Conservation (phyloP, 2,888 invertebrate species). For the Agrenia bidenticulata region DNA sequence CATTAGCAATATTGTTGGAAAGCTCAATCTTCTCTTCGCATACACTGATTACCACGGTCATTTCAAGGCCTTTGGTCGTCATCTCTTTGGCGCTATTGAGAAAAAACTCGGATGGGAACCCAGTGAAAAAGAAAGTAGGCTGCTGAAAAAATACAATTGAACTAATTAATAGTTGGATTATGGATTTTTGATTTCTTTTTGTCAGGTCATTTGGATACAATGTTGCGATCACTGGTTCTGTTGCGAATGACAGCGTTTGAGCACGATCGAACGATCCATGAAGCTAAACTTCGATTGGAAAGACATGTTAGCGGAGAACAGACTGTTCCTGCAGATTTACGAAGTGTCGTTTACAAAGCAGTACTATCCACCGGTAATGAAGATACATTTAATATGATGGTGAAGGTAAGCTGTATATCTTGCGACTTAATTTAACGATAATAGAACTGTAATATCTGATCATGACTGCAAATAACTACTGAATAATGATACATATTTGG, state of each 20-base stretch:
- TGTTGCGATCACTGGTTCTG: conserved; percentile 81
- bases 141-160: conserved; percentile 3
- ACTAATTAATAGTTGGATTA: neutral
- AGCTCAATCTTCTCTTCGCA: conserved; percentile 72
- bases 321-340: conserved; percentile 78
- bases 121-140: conserved; percentile 36
- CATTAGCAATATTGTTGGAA: conserved; percentile 75
- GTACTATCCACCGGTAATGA: conserved; percentile 72
- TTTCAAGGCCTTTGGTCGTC: conserved; percentile 73
- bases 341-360: conserved; percentile 82
- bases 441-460: too few species aligned
- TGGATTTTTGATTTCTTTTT: conserved; percentile 12
- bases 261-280: conserved; percentile 72
- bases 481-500: neutral
- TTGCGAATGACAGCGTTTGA: conserved; percentile 78
- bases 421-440: neutral
- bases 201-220: conserved; percentile 73
- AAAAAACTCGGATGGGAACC: conserved; percentile 79
- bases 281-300: conserved; percentile 69
- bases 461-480: neutral
- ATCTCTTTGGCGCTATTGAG: conserved; percentile 71
- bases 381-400: conserved; percentile 72
- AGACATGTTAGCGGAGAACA: conserved; percentile 66
- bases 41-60: conserved; percentile 74
- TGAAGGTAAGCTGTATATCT: conserved; percentile 61